Base-by-base conservation (phyloP, 2,113 vertebrate genomes). In the Leucopsar rothschildi region DNA sequence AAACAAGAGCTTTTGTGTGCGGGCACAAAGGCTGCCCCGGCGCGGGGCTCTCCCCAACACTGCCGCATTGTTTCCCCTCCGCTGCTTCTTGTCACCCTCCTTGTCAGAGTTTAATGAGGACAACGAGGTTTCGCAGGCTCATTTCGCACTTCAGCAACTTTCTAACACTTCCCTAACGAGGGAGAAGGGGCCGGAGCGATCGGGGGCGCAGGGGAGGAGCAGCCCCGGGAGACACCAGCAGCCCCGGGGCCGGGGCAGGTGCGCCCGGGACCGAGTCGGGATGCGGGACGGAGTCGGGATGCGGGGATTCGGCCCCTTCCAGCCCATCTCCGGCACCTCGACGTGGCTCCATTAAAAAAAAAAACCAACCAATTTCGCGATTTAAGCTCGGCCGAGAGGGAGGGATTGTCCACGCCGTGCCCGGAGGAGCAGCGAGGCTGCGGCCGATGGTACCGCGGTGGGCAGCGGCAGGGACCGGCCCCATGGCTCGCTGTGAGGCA, bases 81-180 rank as follows among this genome's bases (percentile, higher is more conserved):
- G 92, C 98, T 98, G 98, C 98, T 97, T 98, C 98, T 98, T 98
- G 98, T 99, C 98, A 98, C 98, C 98, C 98, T 98, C 97, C 98
- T 98, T 98, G 98, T 99, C 97, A 98, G 98, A 98, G 98, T 99
- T 99, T 99, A 99, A 99, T 99, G 98, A 99, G 99, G 99, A 99
- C 98, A 98, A 98, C 92, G 97, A 97, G 98, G 95, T 98, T 98
- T 98, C 97, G 97, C 98, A 97, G 98, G 97, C 98, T 98, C 98
- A 98, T 99, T 99, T 99, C 97, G 98, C 99, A 99, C 99, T 99
- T 98, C 98, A 99, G 97, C 98, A 98, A 97, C 97, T 99, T 99
- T 97, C 98, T 98, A 98, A 99, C 99, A 98, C 99, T 98, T 98
- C 96, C 82, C 95, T 99, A 99, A 99, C 97, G 98, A 99, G 97